Percentiles rank a stretch among this genome's conserved stretches.
Evolutionary conservation across 2,797 vertebrate genomes (phyloP).

Genomic region (Eospalax fontanierii): DNA sequence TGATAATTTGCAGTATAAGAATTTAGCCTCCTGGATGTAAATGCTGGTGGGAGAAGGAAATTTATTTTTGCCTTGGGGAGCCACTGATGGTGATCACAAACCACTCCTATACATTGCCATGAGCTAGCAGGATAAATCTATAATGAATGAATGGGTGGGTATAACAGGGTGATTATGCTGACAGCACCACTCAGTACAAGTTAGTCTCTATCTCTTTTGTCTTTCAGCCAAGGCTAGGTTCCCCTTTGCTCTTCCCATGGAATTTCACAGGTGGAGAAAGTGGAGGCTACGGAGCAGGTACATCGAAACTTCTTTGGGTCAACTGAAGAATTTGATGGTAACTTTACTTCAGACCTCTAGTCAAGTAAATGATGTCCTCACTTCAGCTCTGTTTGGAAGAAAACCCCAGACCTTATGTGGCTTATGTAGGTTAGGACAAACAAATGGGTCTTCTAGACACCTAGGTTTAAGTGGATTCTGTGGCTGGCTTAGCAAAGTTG

Average conservation of each 20-base stretch:
- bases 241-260: neutral
- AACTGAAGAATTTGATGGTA: neutral
- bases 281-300: neutral
- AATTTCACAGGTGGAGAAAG: neutral
- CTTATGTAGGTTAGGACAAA: neutral
- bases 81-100: neutral
- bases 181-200: neutral
- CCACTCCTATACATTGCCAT: neutral
- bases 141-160: neutral
- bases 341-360: neutral
- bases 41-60: neutral
- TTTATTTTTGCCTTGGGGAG: neutral
- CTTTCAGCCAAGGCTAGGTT: neutral
- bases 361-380: neutral
- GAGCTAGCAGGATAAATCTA: neutral
- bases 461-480: constrained; percentile 26
- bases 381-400: neutral
- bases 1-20: neutral
- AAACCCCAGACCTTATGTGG: fast-evolving
- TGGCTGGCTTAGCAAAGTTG: constrained; percentile 1
- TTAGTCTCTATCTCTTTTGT: neutral
- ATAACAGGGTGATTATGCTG: neutral
- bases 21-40: neutral
- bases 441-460: neutral
- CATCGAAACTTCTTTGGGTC: neutral